A percentile compares a stretch with the other conserved stretches of the same genome.
Conservation (phyloP, 2,888 invertebrate species). For the Eledona agricola region DNA sequence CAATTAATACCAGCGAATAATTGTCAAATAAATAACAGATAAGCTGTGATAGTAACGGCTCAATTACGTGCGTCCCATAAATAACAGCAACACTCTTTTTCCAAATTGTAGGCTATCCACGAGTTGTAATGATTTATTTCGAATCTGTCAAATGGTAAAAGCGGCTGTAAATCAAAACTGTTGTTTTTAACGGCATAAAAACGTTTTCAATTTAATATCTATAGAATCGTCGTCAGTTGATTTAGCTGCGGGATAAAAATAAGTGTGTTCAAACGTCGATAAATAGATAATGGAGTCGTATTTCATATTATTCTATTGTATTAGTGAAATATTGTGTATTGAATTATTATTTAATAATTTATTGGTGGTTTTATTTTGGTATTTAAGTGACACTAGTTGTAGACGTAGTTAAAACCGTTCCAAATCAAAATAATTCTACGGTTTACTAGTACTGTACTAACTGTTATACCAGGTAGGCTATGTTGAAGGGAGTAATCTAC, state of each 20-base stretch:
- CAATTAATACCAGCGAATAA: no score
- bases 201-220: conserved; percentile 17
- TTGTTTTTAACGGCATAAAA: conserved; percentile 19
- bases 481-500: no score
- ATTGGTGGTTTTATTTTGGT: no score
- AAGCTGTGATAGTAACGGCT: conserved; percentile 21
- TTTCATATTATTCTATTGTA: conserved; percentile 29
- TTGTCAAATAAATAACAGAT: conserved; percentile 27
- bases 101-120: conserved; percentile 41
- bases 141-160: conserved; percentile 42
- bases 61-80: conserved; percentile 29
- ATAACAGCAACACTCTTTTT: conserved; percentile 22
- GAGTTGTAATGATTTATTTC: conserved; percentile 43
- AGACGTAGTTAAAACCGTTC: no score
- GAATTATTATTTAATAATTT: conserved; percentile 24
- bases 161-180: conserved; percentile 41
- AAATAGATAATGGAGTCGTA: conserved; percentile 28
- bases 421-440: no score
- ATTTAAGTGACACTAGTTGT: no score
- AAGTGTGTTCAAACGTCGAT: conserved; percentile 17
- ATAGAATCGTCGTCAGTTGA: conserved; percentile 7
- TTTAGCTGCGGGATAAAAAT: conserved; percentile 22
- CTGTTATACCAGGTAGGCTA: no score
- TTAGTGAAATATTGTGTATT: conserved; percentile 29
- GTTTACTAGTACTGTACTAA: no score